Evolutionary conservation across 2,113 vertebrate species (phyloP), one percentile per base, ranked within the genome.

Genomic region (Phyllostomus discolor): DNA sequence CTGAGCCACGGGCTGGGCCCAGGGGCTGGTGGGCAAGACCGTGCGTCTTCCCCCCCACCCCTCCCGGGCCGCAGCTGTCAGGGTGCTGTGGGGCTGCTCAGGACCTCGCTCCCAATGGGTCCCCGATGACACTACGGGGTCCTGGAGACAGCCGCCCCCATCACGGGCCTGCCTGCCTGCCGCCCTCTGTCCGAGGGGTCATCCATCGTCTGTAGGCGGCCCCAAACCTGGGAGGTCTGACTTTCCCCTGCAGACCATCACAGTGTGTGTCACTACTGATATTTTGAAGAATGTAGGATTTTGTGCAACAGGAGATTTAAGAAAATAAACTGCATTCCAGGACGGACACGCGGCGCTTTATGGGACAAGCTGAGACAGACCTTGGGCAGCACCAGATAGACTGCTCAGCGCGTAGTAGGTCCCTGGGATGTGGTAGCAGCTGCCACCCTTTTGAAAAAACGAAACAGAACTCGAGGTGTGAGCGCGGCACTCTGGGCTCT

Each of bases 271-370:
- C 20, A 59, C 31, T 28, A 15, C 41, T 31, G 75, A 87, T 3
- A 35, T 43, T 48, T 59, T 10, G 8, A 35, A 62, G 82, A 76
- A 35, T 48, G 17, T 17, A 4, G 35, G 5, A 35, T 76, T 88
- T 24, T 70, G 22, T 69, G 59, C 50, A 76, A 43, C 80, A 43
- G 1, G 19, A 35, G 52, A 9, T 43, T 48, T n/a, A 35, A 48
- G 33, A 41, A 14, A 26, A 24, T 0, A 7, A 24, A n/a, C 33
- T 8, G 2, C 10, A 41, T 72, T 59, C 73, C 46, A 1, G 10
- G 1, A 41, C 4, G 28, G 72, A 26, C 52, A 73, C 8, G 22
- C 7, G 41, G 14, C 1, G 10, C 46, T 43, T 0, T 5, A 20
- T 9, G 52, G 57, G 9, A 6, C n/a, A 31, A 57, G n/a, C 43